Conservation (phyloP, 2,888 invertebrate genomes). For the Cheilosia impressa region DNA sequence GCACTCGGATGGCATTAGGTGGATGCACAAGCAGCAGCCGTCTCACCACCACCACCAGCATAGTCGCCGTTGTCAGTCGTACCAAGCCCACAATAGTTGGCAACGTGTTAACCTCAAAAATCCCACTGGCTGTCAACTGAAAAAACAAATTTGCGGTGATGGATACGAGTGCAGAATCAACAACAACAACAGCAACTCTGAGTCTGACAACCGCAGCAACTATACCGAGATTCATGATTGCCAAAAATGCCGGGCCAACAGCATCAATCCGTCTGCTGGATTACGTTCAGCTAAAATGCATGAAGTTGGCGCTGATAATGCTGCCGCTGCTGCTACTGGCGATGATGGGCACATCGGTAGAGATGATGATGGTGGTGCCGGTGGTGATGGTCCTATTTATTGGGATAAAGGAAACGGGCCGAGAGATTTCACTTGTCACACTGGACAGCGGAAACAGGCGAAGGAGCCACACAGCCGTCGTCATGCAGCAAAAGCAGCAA, state of each 20-base stretch:
- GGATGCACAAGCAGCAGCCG: constrained; percentile 9
- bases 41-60: no score
- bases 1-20: constrained; percentile 55
- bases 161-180: constrained; percentile 50
- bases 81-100: constrained; percentile 66
- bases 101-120: constrained; percentile 73
- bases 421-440: constrained; percentile 46
- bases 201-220: constrained; percentile 67
- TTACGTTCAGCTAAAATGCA: constrained; percentile 48
- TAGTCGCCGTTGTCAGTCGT: constrained; percentile 17
- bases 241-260: constrained; percentile 73
- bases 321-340: constrained; percentile 32
- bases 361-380: constrained; percentile 46
- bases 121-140: constrained; percentile 70
- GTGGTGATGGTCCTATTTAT: constrained; percentile 65
- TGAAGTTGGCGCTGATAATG: constrained; percentile 64
- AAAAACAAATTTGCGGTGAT: constrained; percentile 72
- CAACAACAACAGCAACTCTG: constrained; percentile 36
- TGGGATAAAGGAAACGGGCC: constrained; percentile 30
- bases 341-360: constrained; percentile 15
- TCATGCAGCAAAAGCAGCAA: constrained; percentile 34
- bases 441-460: constrained; percentile 39
- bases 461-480: constrained; percentile 21
- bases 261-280: constrained; percentile 61
- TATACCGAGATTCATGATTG: constrained; percentile 67